A percentile compares a stretch with the other conserved stretches of the same genome.
phyloP scores from a whole-genome alignment of 2,113 vertebrate species.

The Taurulus bubalis region DNA sequence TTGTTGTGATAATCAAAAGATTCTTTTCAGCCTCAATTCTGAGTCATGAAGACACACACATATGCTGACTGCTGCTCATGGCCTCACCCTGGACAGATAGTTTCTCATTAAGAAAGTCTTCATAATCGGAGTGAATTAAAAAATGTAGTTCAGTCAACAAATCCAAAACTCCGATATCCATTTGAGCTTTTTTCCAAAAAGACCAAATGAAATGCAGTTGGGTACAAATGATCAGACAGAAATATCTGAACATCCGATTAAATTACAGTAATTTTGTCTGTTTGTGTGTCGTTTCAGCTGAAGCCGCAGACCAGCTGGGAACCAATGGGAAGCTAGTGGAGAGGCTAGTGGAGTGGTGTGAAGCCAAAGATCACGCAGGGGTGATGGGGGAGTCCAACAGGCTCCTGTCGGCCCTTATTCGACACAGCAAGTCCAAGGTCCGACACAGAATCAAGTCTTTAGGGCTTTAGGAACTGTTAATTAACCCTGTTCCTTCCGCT shows the following conservation, averaged over 20 bases:
- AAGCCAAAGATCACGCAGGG: constrained; percentile 97
- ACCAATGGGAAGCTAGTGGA: constrained; percentile 93
- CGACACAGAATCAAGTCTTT: constrained; percentile 10
- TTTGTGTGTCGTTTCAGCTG: constrained; percentile 82
- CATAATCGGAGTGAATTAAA: neutral
- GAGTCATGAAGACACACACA: neutral
- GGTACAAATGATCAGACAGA: neutral
- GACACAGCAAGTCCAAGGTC: constrained; percentile 99
- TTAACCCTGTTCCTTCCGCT: neutral
- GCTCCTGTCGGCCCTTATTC: constrained; percentile 95
- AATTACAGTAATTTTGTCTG: neutral
- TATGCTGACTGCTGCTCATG: neutral
- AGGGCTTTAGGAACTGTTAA: neutral
- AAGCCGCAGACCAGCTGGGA: constrained; percentile 96
- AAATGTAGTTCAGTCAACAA: neutral
- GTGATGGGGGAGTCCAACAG: constrained; percentile 99
- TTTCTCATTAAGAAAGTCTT: neutral
- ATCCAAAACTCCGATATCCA: neutral
- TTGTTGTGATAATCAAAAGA: neutral
- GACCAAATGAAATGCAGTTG: neutral
- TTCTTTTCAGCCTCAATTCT: constrained; percentile 3
- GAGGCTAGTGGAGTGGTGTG: constrained; percentile 97
- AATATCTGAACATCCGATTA: neutral
- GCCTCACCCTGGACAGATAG: constrained; percentile 1
- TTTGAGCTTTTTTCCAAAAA: neutral